phyloP scores from a whole-genome alignment of 1,140 invertebrate genomes.

The Lithobius niger region DNA sequence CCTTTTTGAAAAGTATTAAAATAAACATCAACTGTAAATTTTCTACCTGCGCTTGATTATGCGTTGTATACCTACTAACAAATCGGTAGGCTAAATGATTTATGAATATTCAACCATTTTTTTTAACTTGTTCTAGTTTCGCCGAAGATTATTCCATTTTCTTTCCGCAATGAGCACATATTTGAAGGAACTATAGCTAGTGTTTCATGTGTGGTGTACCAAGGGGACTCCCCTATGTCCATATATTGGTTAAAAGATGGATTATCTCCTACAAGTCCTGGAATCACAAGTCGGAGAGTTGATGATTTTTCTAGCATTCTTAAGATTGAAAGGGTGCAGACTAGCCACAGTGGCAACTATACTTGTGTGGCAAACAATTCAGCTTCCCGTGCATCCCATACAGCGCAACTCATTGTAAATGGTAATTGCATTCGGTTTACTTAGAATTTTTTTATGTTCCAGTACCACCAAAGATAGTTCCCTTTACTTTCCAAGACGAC shows the following conservation, averaged over 20 bases:
- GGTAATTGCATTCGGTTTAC: too few relatives aligned
- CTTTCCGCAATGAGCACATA: conserved; percentile 20
- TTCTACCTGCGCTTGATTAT: too few relatives aligned
- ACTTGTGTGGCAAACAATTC: conserved; percentile 38
- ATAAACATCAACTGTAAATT: too few relatives aligned
- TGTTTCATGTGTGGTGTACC: conserved; percentile 13
- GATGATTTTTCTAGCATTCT: conserved; percentile 34
- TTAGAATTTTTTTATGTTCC: too few relatives aligned
- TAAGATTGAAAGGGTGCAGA: conserved; percentile 42
- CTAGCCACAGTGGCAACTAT: conserved; percentile 47
- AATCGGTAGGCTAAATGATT: too few relatives aligned
- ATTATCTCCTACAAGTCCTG: conserved; percentile 19
- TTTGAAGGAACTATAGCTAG: conserved; percentile 4
- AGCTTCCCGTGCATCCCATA: conserved; percentile 29
- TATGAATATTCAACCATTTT: too few relatives aligned
- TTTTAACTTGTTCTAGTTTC: conserved; percentile 19
- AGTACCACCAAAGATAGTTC: too few relatives aligned
- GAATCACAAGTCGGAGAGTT: conserved; percentile 3
- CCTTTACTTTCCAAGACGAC: too few relatives aligned
- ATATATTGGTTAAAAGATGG: conserved; percentile 33
- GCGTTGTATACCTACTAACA: too few relatives aligned
- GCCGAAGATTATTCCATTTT: conserved; percentile 20
- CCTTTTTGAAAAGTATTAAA: too few relatives aligned
- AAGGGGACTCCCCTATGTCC: conserved; percentile 18
- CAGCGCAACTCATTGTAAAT: conserved; percentile 31